Base-by-base conservation (phyloP, 2,113 vertebrate species). In the Thamnaconus septentrionalis region DNA sequence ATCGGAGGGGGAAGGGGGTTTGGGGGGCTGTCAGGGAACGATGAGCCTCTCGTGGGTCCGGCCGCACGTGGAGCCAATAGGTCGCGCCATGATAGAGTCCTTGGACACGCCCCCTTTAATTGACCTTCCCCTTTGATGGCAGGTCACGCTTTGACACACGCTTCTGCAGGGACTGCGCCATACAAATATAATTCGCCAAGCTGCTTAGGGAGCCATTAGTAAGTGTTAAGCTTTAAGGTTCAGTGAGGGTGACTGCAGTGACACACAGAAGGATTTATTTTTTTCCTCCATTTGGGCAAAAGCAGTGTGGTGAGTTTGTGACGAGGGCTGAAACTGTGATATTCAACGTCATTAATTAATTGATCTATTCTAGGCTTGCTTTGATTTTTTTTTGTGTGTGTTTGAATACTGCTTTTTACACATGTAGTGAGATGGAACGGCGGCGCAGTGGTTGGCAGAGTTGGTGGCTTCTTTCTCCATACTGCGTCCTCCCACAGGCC, bases 51-150 rank as follows among this genome's bases (percentile, higher is more conserved):
- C 55, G 69, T 78, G 82, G 67, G 75, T 73, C 72, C 76, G 71
- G 49, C 68, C 7, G 49, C 78, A 75, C 76, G 74, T 86, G 59
- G 61, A 67, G 69, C 69, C 47, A 12, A 90, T 88, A 91, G 89
- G 89, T 87, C 88, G 86, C 5, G 41, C 73, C 70, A 66, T 85
- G 78, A 86, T 81, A 81, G 66, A 74, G 71, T 84, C 78, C 81
- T 85, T 80, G 72, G 78, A 79, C 85, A 88, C 56, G 18, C 52
- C 64, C 64, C 71, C 77, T 84, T 68, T 86, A 85, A 85, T 72
- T 71, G 80, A 90, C 85, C 88, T 88, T 87, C 87, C 66, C 52
- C 65, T 81, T 78, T 85, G 74, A 89, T 85, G 60, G 66, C 3
- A 41, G 61, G 59, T 8, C 59, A 59, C 47, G 46, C 68, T 76